Evolutionary conservation across 2,113 vertebrate genomes (phyloP), one percentile per base, ranked within the genome.

Genomic region (Acinonyx jubatus): DNA sequence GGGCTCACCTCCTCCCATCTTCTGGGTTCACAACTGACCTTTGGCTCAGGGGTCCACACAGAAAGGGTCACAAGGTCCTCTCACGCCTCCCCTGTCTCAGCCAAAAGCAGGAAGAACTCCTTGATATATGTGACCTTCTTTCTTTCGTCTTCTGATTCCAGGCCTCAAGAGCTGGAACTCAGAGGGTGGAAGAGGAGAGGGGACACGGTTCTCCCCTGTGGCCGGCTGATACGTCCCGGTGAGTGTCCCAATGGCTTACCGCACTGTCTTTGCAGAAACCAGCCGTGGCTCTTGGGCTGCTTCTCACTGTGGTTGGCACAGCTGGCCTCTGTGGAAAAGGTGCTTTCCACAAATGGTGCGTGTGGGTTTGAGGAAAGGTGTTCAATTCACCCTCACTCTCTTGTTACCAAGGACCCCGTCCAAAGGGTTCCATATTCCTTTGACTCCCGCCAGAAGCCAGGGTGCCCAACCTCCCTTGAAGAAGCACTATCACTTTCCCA

Each of bases 211-310:
- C 18, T n/a, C 41, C 45, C 63, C 68, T 7, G 7, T 48, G 31
- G 45, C 7, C 21, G 3, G 10, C 41, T 16, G 5, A 23, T 16
- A 14, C 0, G 4, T 50, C 21, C 45, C 7, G 7, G 14, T 36
- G 31, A 69, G 9, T n/a, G 12, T 50, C 63, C 21, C 21, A 19
- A 50, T 23, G 45, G 33, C 7, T 7, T 18, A 4, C 19, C 14
- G 5, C 31, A 16, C 12, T 4, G 3, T 36, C 63, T 69, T n/a
- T 48, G 65, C 45, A 10, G 65, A 68, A n/a, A 50, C 29, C 33
- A 27, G 45, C 68, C 8, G 14, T 15, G 23, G 36, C 10, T 4
- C 8, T 41, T 38, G 19, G 4, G 45, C 19, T 10, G 41, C 65
- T 25, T 86, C 83, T 36, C 63, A 50, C 13, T 33, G 19, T 10